Conservation (phyloP, 2,888 invertebrate species). For the Tanypteryx hageni region DNA sequence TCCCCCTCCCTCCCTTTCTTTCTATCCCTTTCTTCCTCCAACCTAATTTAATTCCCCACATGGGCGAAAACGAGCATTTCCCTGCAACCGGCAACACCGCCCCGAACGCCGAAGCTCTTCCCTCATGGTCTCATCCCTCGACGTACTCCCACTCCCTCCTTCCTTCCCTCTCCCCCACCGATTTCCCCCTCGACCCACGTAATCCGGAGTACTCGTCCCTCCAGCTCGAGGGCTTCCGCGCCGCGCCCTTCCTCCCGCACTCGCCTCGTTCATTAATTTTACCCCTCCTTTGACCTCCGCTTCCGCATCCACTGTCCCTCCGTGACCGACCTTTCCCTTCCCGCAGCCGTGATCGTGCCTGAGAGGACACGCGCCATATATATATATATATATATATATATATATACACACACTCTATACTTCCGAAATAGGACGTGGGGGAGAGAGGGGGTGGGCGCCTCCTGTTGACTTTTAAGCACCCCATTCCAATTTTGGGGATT, state of each 20-base stretch:
- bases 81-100: conserved; percentile 51
- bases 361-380: not conserved
- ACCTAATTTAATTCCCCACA: not conserved
- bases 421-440: no score
- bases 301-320: not conserved
- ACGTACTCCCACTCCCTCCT: not conserved
- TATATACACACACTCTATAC: no score
- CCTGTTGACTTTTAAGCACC: not conserved
- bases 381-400: not conserved
- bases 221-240: not conserved
- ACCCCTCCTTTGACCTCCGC: not conserved
- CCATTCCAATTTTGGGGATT: not conserved
- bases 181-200: not conserved
- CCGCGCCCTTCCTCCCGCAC: conserved; percentile 2
- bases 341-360: not conserved
- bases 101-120: not conserved
- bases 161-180: not conserved
- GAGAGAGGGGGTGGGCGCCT: not conserved
- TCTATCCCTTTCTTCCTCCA: not conserved
- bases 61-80: conserved; percentile 28
- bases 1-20: not conserved
- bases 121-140: not conserved
- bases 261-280: conserved; percentile 49
- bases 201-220: not conserved
- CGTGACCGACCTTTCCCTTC: not conserved